Percentiles rank a stretch among this genome's conserved stretches.
Evolutionary conservation across 2,113 vertebrate species (phyloP).

Genomic region (Mixornis gularis): DNA sequence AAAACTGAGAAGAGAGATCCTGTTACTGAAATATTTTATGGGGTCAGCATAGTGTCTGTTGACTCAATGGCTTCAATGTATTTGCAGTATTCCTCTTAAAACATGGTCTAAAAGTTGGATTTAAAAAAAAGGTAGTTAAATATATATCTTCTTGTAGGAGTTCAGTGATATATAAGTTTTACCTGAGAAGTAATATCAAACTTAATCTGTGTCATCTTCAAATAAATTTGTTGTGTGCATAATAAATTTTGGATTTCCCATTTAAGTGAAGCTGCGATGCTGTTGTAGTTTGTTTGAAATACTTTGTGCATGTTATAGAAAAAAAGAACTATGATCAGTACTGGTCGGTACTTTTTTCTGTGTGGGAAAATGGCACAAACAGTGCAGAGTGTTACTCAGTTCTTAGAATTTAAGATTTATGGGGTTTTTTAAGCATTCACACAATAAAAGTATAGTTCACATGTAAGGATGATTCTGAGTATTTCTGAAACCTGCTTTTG

Average conservation of each 20-base stretch:
- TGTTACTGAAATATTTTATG: not conserved
- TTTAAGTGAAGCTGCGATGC: not conserved
- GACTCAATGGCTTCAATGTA: not conserved
- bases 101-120: not conserved
- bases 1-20: not conserved
- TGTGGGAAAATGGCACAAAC: not conserved
- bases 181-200: not conserved
- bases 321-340: not conserved
- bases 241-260: not conserved
- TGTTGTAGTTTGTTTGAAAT: not conserved
- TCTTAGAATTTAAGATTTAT: not conserved
- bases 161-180: not conserved
- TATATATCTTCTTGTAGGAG: not conserved
- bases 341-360: not conserved
- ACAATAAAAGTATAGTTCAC: constrained; percentile 19
- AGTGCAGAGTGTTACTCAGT: not conserved
- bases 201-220: not conserved
- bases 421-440: not conserved
- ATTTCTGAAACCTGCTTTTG: not conserved
- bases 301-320: not conserved
- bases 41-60: not conserved
- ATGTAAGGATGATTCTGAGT: not conserved
- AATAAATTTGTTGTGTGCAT: not conserved
- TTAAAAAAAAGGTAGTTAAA: not conserved
- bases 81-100: not conserved